A percentile compares a stretch with the other conserved stretches of the same genome.
phyloP scores from a whole-genome alignment of 2,113 vertebrate genomes.

The Sander vitreus region DNA sequence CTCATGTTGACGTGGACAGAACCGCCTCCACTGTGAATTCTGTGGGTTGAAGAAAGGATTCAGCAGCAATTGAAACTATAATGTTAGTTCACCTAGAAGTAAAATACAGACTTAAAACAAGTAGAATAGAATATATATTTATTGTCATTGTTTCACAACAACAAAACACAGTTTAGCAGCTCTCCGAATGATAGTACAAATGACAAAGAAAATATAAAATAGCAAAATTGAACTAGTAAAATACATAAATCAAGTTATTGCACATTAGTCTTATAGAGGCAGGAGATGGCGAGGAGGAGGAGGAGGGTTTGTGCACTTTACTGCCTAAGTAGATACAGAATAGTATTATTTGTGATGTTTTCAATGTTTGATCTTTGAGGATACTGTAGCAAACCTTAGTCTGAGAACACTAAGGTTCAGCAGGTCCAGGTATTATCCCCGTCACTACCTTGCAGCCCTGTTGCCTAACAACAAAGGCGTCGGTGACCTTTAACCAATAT shows the following conservation, averaged over 20 bases:
- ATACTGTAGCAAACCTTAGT: no score
- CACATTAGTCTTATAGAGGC: no score
- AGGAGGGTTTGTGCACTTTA: no score
- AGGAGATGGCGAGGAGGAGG: no score
- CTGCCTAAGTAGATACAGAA: no score
- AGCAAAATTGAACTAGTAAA: no score
- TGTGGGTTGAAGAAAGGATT: not conserved
- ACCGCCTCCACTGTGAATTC: not conserved
- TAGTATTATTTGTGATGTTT: not conserved
- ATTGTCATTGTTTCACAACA: no score
- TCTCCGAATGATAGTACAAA: no score
- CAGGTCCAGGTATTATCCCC: not conserved
- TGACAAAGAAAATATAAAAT: no score
- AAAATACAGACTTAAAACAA: not conserved
- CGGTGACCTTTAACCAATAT: conserved; percentile 32
- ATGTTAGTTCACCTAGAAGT: not conserved
- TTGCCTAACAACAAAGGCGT: conserved; percentile 32
- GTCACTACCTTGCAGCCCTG: not conserved
- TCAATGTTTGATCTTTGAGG: not conserved
- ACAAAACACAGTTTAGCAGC: no score
- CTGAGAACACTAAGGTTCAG: not conserved
- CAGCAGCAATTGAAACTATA: no score
- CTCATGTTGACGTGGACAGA: not conserved
- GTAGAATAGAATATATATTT: not conserved
- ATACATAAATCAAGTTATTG: no score